phyloP scores from a whole-genome alignment of 2,888 invertebrate species.

The Torymus auratus region DNA sequence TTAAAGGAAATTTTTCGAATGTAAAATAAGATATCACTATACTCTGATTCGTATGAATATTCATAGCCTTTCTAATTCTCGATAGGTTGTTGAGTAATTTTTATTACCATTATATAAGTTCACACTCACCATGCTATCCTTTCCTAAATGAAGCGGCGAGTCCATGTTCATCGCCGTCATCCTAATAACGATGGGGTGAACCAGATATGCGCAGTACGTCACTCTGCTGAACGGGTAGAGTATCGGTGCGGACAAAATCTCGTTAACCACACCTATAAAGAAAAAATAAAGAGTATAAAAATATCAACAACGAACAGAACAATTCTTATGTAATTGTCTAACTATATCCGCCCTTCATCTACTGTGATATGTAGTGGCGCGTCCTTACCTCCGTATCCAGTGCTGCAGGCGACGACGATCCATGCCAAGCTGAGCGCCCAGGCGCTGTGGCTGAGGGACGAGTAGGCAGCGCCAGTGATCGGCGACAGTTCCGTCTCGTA shows the following conservation, averaged over 20 bases:
- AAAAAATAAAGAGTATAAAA: too few relatives aligned
- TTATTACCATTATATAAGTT: background rate
- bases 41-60: too few relatives aligned
- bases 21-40: too few relatives aligned
- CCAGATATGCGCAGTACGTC: slow-evolving; percentile 91
- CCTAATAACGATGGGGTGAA: slow-evolving; percentile 90
- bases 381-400: slow-evolving; percentile 86
- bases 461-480: slow-evolving; percentile 86
- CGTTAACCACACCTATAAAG: slow-evolving; percentile 80
- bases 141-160: slow-evolving; percentile 88
- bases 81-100: background rate
- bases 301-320: too few relatives aligned
- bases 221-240: slow-evolving; percentile 91
- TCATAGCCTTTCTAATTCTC: too few relatives aligned
- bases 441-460: slow-evolving; percentile 88
- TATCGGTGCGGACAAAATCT: slow-evolving; percentile 85
- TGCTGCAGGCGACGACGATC: slow-evolving; percentile 91
- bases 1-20: too few relatives aligned
- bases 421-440: slow-evolving; percentile 90
- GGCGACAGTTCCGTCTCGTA: slow-evolving; percentile 85
- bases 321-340: too few relatives aligned
- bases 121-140: slow-evolving; percentile 84
- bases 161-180: slow-evolving; percentile 89
- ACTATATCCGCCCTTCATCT: too few relatives aligned
- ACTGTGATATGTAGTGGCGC: too few relatives aligned